Evolutionary conservation across 2,113 vertebrate species (phyloP).

Genomic region (Entelurus aequoreus): DNA sequence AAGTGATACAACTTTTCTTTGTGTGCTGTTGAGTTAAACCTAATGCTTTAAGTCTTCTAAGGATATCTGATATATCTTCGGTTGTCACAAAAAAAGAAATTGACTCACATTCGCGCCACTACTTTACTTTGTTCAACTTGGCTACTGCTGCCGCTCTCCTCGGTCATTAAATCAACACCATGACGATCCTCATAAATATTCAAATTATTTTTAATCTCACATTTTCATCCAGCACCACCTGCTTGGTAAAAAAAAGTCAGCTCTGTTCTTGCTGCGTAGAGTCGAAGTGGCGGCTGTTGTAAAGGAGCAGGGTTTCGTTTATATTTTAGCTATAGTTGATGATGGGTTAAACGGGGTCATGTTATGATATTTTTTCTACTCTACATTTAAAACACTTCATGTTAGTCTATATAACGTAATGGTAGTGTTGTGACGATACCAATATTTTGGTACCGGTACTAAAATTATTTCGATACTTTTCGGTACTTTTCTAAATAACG

Average conservation of each 20-base stretch:
- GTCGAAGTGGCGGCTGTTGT: background rate
- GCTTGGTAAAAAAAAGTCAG: slow-evolving; percentile 31
- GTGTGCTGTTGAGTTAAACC: slow-evolving; percentile 30
- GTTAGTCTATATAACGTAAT: too few species aligned
- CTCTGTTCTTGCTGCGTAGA: slow-evolving; percentile 10
- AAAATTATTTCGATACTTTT: too few species aligned
- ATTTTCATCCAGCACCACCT: slow-evolving; percentile 11
- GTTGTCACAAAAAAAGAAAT: slow-evolving; percentile 39
- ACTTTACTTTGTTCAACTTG: slow-evolving; percentile 44
- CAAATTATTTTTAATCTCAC: slow-evolving; percentile 5
- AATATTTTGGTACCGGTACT: too few species aligned
- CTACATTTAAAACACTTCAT: too few species aligned
- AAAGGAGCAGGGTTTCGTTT: slow-evolving; percentile 22
- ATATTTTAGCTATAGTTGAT: slow-evolving; percentile 33
- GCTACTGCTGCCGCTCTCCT: slow-evolving; percentile 10
- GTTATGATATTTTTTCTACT: too few species aligned
- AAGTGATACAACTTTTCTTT: background rate
- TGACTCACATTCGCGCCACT: slow-evolving; percentile 42
- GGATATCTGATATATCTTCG: slow-evolving; percentile 27
- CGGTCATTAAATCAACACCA: slow-evolving; percentile 4
- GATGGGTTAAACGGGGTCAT: too few species aligned
- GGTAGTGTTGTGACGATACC: too few species aligned
- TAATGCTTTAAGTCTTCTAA: slow-evolving; percentile 16
- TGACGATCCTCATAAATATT: slow-evolving; percentile 4
- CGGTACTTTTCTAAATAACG: too few species aligned